Evolutionary conservation across 2,797 vertebrate species (phyloP).

Genomic region (Rhodeus uyekii): DNA sequence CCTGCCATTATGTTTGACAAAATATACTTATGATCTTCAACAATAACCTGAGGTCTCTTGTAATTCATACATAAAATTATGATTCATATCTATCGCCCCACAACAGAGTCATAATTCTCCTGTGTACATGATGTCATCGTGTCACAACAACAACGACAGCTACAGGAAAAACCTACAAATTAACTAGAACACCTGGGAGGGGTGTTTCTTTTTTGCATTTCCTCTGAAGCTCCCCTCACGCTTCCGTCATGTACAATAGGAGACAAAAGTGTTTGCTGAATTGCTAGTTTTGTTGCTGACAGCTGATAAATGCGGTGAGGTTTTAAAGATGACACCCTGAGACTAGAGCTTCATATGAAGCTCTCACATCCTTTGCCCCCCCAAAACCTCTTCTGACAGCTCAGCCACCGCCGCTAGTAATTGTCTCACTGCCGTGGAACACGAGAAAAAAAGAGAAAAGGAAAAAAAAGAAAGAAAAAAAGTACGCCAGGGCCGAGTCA

Average conservation of each 20-base stretch:
- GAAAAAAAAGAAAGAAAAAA: not conserved
- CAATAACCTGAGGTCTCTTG: slow-evolving; percentile 59
- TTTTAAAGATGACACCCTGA: slow-evolving; percentile 75
- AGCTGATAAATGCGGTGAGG: slow-evolving; percentile 73
- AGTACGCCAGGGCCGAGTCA: slow-evolving; percentile 62
- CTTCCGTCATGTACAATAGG: slow-evolving; percentile 59
- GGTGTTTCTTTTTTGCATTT: slow-evolving; percentile 29
- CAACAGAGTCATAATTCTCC: slow-evolving; percentile 65
- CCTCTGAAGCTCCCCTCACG: slow-evolving; percentile 46
- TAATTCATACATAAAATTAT: slow-evolving; percentile 63
- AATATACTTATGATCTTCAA: slow-evolving; percentile 59
- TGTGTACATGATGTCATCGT: slow-evolving; percentile 48
- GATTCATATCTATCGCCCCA: slow-evolving; percentile 60
- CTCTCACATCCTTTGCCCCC: slow-evolving; percentile 61
- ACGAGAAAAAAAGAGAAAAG: slow-evolving; percentile 5
- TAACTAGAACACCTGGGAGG: slow-evolving; percentile 57
- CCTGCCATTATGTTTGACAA: slow-evolving; percentile 67
- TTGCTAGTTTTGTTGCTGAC: slow-evolving; percentile 78
- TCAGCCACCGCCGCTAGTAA: slow-evolving; percentile 65
- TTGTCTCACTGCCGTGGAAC: slow-evolving; percentile 62
- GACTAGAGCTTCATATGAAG: slow-evolving; percentile 61
- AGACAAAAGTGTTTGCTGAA: slow-evolving; percentile 74
- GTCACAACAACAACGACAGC: slow-evolving; percentile 32
- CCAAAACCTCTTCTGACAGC: slow-evolving; percentile 72
- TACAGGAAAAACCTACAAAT: slow-evolving; percentile 62